Evolutionary conservation across 2,888 invertebrate species (phyloP), one percentile per base, ranked within the genome.

Genomic region (Lithophane socia): DNA sequence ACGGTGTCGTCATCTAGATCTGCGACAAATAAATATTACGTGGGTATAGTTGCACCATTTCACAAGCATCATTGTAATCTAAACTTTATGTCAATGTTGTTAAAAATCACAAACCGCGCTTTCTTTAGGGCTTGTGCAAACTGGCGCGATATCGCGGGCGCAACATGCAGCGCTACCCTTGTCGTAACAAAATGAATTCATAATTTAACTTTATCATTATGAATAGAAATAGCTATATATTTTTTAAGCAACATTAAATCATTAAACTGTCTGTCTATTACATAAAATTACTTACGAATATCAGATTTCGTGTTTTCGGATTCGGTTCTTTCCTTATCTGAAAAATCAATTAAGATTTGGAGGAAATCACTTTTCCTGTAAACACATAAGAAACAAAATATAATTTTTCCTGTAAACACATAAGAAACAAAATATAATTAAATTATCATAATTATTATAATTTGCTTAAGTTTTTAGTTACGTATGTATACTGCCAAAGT

Each of bases 1-100:
- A 97, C 95, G 4, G 97, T 96, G 75, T 97, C 96, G 70, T 97
- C 97, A 72, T 96, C 97, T 85, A 97, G 88, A 84, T 94, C 97
- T 97, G 89, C 56, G 92, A 93, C 29, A 56, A 16, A 24, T 5
- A 2, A 60, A 65, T 47, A 49, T 49, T n/a, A 64, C 12, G n/a
- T 44, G 9, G 16, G 9, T 70, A n/a, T 24, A 49, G 16, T 67
- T 61, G 12, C 10, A 24, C n/a, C 24, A 61, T 56, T 29, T 61
- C 37, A 54, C n/a, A 60, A 54, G 8, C 5, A 44, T 77, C n/a
- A 66, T 66, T 52, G n/a, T 29, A 78, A 67, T 77, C 52, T 18
- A 44, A 66, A 37, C 24, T 9, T 21, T 49, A 67, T 52, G 52
- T n/a, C 52, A 21, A 13, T 67, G 29, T 13, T 21, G 1, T n/a